Evolutionary conservation across 2,797 vertebrate species (phyloP).

Genomic region (Emys orbicularis): DNA sequence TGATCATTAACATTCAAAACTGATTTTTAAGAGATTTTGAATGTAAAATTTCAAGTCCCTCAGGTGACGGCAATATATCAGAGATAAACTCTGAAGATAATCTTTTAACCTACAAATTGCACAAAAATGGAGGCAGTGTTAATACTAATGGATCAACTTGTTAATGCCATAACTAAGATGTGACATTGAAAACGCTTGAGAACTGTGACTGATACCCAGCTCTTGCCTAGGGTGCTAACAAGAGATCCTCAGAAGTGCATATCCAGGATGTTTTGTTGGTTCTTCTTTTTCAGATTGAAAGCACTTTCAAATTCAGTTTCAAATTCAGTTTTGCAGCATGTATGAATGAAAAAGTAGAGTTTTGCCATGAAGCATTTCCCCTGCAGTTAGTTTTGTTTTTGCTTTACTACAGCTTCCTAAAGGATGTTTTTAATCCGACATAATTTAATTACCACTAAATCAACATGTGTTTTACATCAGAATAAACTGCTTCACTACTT

Average conservation of each 20-base stretch:
- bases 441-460: slow-evolving; percentile 30
- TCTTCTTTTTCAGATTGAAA: background rate
- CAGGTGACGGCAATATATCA: background rate
- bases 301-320: slow-evolving; percentile 14
- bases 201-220: background rate
- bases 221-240: background rate
- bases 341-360: background rate
- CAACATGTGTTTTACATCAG: slow-evolving; percentile 11
- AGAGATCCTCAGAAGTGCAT: background rate
- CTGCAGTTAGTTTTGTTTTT: background rate
- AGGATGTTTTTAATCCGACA: background rate
- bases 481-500: slow-evolving; percentile 9
- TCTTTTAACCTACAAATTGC: background rate
- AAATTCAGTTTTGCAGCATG: background rate
- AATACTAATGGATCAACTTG: background rate
- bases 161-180: background rate
- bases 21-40: background rate
- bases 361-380: background rate
- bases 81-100: background rate
- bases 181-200: background rate
- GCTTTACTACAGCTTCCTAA: background rate
- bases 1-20: background rate
- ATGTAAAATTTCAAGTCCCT: background rate
- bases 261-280: background rate
- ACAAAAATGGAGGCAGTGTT: background rate